Evolutionary conservation across 2,797 vertebrate species (phyloP).

Genomic region (Loris lydekkerianus): DNA sequence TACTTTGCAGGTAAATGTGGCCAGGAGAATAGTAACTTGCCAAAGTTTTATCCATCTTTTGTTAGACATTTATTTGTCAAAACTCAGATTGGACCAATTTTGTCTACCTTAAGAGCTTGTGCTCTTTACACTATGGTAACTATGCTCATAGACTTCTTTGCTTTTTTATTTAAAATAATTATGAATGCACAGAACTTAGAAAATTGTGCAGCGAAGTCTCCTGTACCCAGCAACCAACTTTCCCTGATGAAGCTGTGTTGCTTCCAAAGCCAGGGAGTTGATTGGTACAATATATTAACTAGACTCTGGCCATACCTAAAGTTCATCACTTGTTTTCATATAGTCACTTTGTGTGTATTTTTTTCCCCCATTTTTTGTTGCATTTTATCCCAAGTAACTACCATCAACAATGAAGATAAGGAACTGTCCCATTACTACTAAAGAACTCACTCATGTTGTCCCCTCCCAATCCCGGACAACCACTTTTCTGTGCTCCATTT

Average conservation of each 20-base stretch:
- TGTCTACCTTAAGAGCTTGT: slow-evolving; percentile 4
- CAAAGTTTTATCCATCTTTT: neutral
- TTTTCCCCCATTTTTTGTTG: neutral
- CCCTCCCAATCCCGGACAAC: neutral
- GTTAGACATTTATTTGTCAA: neutral
- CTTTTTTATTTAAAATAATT: slow-evolving; percentile 61
- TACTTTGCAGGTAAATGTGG: slow-evolving; percentile 28
- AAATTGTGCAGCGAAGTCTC: neutral
- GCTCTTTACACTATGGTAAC: neutral
- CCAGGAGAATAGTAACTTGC: neutral
- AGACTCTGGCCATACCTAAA: neutral
- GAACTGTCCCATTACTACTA: neutral
- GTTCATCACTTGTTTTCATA: neutral
- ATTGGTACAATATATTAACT: neutral
- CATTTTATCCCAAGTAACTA: neutral
- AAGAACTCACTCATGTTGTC: neutral
- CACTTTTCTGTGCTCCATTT: neutral
- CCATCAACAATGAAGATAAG: neutral
- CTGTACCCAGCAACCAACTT: neutral
- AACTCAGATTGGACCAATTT: slow-evolving; percentile 23
- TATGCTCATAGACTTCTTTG: neutral
- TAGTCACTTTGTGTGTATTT: neutral
- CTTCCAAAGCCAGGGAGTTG: neutral
- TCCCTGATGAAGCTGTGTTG: neutral
- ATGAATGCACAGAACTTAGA: neutral